Base-by-base conservation (phyloP, 2,113 vertebrate species). In the Gopherus evgoodei region DNA sequence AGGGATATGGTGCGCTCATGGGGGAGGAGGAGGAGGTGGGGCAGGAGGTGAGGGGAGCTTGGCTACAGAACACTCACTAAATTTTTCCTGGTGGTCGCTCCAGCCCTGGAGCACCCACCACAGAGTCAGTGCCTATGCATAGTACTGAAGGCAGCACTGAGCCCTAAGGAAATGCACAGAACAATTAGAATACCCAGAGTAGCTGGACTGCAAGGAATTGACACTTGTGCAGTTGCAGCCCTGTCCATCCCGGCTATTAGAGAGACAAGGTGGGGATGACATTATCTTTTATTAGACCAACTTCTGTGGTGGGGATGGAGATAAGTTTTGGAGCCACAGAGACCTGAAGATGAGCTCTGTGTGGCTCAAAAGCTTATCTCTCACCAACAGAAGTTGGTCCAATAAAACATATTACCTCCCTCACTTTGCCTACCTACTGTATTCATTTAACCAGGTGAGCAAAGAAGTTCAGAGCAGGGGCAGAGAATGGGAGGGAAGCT, bases 141-240 rank as follows among this genome's bases (percentile, higher is more conserved):
- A 5, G n/a, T 9, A 72, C 65, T 38, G 35, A n/a, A 16, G 16
- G 35, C 62, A 65, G 6, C 16, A 69, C 12, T 69, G 14, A 72
- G n/a, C 35, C n/a, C n/a, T 38, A 72, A 22, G n/a, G 65, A 38
- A 72, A 72, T 38, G 65, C 19, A 72, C 1, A 38, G n/a, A 35
- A 17, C 35, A 21, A n/a, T 19, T 21, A n/a, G 35, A 69, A 19
- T n/a, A 35, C n/a, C n/a, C 11, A 9, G n/a, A 38, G 17, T 1
- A 11, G 35, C 4, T n/a, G 65, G n/a, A 38, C 35, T 22, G 65
- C 12, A 59, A 31, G 5, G 27, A 31, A 59, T 5, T 12, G 57
- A 6, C 11, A 3, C 9, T 24, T 5, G 12, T 21, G 1, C 27
- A 21, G 8, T 38, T 72, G 5, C n/a, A 22, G 65, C n/a, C 19